Conservation (phyloP, 2,113 vertebrate species). For the Crypturellus undulatus region DNA sequence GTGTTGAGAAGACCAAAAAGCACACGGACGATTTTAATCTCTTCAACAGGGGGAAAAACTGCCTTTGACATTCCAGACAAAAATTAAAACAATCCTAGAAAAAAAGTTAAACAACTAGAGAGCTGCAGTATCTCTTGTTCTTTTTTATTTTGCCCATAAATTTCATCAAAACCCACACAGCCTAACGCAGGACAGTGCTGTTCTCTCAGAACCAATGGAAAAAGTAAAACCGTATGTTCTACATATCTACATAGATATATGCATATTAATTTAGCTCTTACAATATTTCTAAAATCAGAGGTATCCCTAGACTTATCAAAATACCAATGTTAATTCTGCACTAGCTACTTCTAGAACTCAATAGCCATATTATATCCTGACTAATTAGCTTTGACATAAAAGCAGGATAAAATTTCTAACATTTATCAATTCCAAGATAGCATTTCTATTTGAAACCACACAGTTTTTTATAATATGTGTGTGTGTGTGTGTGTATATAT, state of each 20-base stretch:
- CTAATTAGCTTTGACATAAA: background rate
- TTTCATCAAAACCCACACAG: background rate
- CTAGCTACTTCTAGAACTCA: background rate
- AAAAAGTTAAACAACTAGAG: slow-evolving; percentile 17
- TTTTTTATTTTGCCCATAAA: background rate
- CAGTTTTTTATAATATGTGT: too few relatives aligned
- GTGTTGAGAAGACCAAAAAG: background rate
- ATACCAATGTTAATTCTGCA: background rate
- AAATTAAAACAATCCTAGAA: background rate
- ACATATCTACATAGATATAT: too few relatives aligned
- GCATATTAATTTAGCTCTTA: background rate
- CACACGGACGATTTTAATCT: background rate
- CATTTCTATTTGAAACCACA: background rate
- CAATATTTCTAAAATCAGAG: background rate
- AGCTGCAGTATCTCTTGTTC: background rate
- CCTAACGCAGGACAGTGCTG: background rate
- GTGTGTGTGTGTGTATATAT: too few relatives aligned
- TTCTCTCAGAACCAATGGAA: background rate
- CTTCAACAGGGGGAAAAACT: background rate
- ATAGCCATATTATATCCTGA: background rate
- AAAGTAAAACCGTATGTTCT: background rate
- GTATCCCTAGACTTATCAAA: background rate
- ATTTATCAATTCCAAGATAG: background rate
- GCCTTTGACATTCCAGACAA: background rate
- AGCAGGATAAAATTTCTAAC: background rate